phyloP scores from a whole-genome alignment of 2,113 vertebrate genomes.

The Silurus meridionalis region DNA sequence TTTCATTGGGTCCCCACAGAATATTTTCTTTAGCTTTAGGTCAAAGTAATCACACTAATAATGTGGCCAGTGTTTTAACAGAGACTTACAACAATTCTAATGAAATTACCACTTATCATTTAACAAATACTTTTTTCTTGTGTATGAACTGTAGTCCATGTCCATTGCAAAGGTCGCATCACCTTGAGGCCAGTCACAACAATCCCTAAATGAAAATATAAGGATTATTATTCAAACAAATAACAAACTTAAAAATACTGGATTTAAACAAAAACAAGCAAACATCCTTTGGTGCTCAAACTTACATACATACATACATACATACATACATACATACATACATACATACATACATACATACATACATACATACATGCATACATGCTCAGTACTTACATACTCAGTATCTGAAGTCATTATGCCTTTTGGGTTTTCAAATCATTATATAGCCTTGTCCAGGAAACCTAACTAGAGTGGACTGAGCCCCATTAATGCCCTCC shows the following conservation, averaged over 20 bases:
- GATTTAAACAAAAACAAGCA: background rate
- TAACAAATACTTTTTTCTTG: background rate
- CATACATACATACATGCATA: background rate
- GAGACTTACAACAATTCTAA: background rate
- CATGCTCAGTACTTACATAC: background rate
- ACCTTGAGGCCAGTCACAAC: background rate
- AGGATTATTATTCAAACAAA: background rate
- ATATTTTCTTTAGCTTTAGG: background rate
- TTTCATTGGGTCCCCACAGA: background rate
- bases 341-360: too few species aligned
- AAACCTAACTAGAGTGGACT: background rate
- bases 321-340: too few species aligned
- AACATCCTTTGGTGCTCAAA: background rate
- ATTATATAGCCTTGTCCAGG: background rate
- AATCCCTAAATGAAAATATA: background rate
- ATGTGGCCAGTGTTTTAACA: background rate
- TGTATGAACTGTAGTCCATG: background rate
- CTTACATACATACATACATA: too few species aligned
- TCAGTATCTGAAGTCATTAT: background rate
- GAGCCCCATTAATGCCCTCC: background rate
- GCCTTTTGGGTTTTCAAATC: background rate
- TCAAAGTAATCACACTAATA: background rate
- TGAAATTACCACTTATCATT: constrained; percentile 4
- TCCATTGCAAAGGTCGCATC: background rate
- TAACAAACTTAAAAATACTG: background rate